Base-by-base conservation (phyloP, 2,888 invertebrate species). In the Dugesia japonica region DNA sequence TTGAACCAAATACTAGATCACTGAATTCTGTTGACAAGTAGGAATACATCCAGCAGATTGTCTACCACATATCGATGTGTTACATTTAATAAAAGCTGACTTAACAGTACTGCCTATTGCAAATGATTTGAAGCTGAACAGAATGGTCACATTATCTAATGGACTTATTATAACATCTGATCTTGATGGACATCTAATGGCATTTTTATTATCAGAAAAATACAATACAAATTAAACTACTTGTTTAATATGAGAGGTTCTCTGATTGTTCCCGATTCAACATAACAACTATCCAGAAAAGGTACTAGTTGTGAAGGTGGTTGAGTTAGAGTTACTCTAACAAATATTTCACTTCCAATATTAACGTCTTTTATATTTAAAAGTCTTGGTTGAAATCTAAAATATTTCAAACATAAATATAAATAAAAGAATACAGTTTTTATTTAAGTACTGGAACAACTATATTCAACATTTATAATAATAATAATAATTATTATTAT, bases 351-450 rank as follows among this genome's bases (percentile, higher is more conserved):
- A 56, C 56, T 56, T 56, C 56, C 56, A 56, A 56, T 56, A 13
- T 56, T n/a, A 56, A 56, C 56, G 17, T 56, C 56, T 56, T 56
- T 56, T n/a, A 56, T 56, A 56, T 56, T 56, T 1, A 56, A n/a
- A 56, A 56, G 56, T 20, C 17, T 20, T n/a, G 56, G 56, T 4
- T 56, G 7, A 56, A 56, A 56, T 56, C 56, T 56, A 13, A 56
- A 56, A 38, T 38, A n/a, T n/a, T n/a, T n/a, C n/a, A n/a, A n/a
- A n/a, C n/a, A n/a, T n/a, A n/a, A n/a, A n/a, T n/a, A 38, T 38
- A 38, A 38, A 38, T 38, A 38, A 38, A 38, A 38, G 9, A 38
- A 38, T 38, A 17, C n/a, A n/a, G n/a, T n/a, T n/a, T n/a, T n/a
- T n/a, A n/a, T n/a, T n/a, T n/a, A n/a, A n/a, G n/a, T n/a, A n/a